Conservation (phyloP, 2,797 vertebrate genomes). For the Decapterus maruadsi region DNA sequence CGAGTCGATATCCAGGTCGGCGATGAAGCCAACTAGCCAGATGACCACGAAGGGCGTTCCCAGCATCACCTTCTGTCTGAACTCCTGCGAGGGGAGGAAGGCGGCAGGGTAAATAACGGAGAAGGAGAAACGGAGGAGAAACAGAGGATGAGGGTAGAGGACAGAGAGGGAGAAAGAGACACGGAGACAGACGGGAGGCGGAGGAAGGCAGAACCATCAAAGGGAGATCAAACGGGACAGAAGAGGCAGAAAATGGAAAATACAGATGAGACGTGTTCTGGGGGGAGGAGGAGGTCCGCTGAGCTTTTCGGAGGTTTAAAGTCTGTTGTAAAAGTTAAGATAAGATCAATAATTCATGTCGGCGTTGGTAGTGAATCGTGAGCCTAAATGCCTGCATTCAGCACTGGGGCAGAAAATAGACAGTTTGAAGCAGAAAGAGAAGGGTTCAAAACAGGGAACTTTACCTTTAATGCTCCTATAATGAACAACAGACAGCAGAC, state of each 20-base stretch:
- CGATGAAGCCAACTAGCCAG: constrained; percentile 98
- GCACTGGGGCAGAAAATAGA: neutral
- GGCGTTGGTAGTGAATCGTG: neutral
- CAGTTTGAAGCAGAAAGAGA: neutral
- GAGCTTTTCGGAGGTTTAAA: neutral
- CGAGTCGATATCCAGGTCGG: constrained; percentile 97
- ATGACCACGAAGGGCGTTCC: constrained; percentile 99
- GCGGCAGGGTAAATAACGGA: too few species aligned
- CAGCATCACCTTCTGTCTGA: constrained; percentile 99
- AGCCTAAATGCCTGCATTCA: neutral
- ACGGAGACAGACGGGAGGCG: neutral
- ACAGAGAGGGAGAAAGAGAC: neutral
- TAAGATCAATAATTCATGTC: neutral
- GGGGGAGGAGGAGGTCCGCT: neutral
- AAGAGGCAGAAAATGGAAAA: constrained; percentile 3
- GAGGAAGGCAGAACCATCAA: neutral
- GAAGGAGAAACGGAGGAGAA: neutral
- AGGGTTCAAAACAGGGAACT: neutral
- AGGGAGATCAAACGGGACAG: neutral
- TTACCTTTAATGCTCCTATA: neutral
- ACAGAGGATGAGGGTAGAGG: neutral
- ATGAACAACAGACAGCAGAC: too few species aligned
- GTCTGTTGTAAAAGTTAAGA: neutral
- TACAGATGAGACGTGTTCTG: neutral
- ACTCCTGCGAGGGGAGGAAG: constrained; percentile 85